Evolutionary conservation across 2,113 vertebrate genomes (phyloP), one percentile per base, ranked within the genome.

Genomic region (Microcebus murinus): DNA sequence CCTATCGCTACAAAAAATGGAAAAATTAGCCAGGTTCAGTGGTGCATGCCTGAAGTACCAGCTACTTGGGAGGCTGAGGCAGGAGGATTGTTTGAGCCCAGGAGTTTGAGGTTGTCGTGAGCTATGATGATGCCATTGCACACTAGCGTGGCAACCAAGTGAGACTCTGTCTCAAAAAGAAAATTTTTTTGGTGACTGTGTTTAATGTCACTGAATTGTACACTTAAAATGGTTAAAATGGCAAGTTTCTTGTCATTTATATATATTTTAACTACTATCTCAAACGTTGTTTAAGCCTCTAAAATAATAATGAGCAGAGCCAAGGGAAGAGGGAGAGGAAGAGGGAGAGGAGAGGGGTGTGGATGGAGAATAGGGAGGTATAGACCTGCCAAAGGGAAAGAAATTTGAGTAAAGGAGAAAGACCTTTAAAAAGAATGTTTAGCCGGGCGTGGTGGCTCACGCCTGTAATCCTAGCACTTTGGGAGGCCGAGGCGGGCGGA

Each of bases 221-320:
- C n/a, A 91, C 15, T 87, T 93, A 71, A 91, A 80, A 85, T 82
- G 68, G 36, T 59, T 84, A 70, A 96, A 81, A 84, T 52, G 57
- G 36, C 48, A 91, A 90, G 55, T 86, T 73, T 73, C 55, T 80
- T 59, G 52, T 84, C n/a, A 77, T 3, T 20, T 20, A 77, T 18
- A 59, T 27, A 45, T 65, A 45, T 57, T 48, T 25, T 83, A 57
- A 52, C 34, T 61, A 11, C 59, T 18, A 65, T 74, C 77, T 77
- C n/a, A 77, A 77, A 36, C 29, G 59, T 23, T 27, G 23, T 61
- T 61, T 61, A 61, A 27, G 34, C 55, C 48, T 91, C 39, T 91
- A 83, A 95, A 87, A 73, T 74, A 87, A 61, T 70, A 79, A 87
- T 39, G 48, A 65, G 39, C 48, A 95, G n/a, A 91, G 12, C n/a